phyloP scores from a whole-genome alignment of 2,888 invertebrate species.

The Spilarctia lutea region DNA sequence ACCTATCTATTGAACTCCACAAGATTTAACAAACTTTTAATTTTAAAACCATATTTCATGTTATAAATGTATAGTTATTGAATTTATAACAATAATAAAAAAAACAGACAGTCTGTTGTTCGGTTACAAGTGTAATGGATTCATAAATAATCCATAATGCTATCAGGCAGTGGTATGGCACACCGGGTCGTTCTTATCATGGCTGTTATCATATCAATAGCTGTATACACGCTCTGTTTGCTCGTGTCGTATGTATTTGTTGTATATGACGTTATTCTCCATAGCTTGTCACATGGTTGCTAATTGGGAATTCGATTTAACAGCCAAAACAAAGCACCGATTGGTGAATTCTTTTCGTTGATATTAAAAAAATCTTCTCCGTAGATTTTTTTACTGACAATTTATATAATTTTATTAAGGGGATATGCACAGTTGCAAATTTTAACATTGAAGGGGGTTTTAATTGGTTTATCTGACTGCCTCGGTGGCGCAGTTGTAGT shows the following conservation, averaged over 20 bases:
- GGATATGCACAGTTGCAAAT: no score
- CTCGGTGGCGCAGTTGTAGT: no score
- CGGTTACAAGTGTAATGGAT: neutral
- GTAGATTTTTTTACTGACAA: neutral
- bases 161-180: neutral
- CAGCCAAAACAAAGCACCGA: neutral
- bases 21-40: no score
- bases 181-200: conserved; percentile 30
- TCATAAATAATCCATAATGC: conserved; percentile 1
- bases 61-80: neutral
- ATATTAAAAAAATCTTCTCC: no score
- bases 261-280: conserved; percentile 17
- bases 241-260: conserved; percentile 36
- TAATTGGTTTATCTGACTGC: no score
- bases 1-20: neutral
- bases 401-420: neutral
- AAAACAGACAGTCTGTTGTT: neutral
- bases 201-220: conserved; percentile 48
- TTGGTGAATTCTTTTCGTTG: neutral
- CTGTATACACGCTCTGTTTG: conserved; percentile 34
- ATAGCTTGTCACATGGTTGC: neutral
- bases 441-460: no score
- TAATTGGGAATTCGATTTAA: neutral
- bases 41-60: neutral
- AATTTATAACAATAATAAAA: neutral